Base-by-base conservation (phyloP, 2,113 vertebrate genomes). In the Caretta caretta region DNA sequence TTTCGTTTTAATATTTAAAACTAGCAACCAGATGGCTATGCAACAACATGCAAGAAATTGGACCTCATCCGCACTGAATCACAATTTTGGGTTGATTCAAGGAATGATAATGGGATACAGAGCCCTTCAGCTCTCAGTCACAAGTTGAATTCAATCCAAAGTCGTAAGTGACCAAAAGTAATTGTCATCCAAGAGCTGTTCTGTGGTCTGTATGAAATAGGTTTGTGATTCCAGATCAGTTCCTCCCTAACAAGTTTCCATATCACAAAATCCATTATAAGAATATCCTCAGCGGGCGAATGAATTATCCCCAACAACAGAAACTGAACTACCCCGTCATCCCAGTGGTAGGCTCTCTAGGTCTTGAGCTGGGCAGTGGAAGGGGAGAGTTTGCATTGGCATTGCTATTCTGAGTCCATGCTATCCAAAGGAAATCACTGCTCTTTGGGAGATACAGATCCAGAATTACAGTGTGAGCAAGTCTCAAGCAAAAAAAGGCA, bases 401-500 rank as follows among this genome's bases (percentile, higher is more conserved):
- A 25, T 27, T 6, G 72, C 51, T 78, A 6, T 46, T 48, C 82
- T 22, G 76, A 46, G 16, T 53, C 49, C 65, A 83, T 50, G 38
- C n/a, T 17, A 8, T 48, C 3, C 51, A 59, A 84, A 92, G 25
- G 48, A 50, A 90, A 20, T n/a, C 50, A 80, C 69, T 90, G n/a
- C 84, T n/a, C 84, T 46, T 12, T 8, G 65, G 29, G 82, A 91
- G 80, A 13, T 50, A 27, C 35, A 80, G 53, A 80, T 80, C 78
- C 38, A 75, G 46, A 0, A 1, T 82, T 83, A 0, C 3, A 0
- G 17, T 56, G 75, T n/a, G 54, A 96, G 86, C 90, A 89, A 89
- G 92, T 88, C 89, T 92, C 94, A 46, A 0, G 84, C 96, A 93
- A 91, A 97, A 97, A 96, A 97, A 93, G 93, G 94, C 97, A 97